Percentiles rank a stretch among this genome's conserved stretches.
Conservation (phyloP, 2,888 invertebrate genomes). For the Mystacides longicornis region DNA sequence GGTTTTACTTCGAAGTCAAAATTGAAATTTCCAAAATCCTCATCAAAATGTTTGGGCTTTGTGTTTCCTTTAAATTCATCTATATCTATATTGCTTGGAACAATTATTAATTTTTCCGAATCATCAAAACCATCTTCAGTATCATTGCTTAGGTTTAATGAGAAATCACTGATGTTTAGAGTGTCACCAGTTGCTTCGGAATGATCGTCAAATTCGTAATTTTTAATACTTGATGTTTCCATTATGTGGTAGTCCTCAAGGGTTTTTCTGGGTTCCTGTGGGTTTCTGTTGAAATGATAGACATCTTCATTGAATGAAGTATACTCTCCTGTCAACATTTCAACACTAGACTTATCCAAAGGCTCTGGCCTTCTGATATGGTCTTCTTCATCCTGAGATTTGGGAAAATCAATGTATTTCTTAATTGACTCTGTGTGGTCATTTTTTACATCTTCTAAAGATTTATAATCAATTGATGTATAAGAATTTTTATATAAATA, state of each 20-base stretch:
- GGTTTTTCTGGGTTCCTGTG: neutral
- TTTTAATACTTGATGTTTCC: neutral
- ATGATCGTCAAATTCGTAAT: neutral
- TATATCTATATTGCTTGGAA: constrained; percentile 18
- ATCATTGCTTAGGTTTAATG: constrained; percentile 11
- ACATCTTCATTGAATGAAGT: neutral
- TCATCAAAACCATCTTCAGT: constrained; percentile 26
- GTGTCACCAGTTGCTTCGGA: neutral
- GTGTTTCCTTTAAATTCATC: constrained; percentile 21
- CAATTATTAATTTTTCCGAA: constrained; percentile 18
- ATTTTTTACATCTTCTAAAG: neutral
- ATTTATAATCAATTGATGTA: neutral
- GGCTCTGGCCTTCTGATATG: neutral
- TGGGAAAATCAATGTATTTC: neutral
- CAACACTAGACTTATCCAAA: neutral
- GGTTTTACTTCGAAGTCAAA: constrained; percentile 11
- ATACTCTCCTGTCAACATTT: neutral
- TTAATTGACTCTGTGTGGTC: neutral
- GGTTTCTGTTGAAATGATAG: neutral
- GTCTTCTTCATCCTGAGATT: neutral
- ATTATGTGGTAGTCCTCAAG: neutral
- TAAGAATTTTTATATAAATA: neutral
- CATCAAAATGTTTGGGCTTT: constrained; percentile 4
- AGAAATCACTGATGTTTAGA: constrained; percentile 14
- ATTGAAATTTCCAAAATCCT: constrained; percentile 12